Conservation (phyloP, 1,140 invertebrate genomes). For the Aporrectodea caliginosa region DNA sequence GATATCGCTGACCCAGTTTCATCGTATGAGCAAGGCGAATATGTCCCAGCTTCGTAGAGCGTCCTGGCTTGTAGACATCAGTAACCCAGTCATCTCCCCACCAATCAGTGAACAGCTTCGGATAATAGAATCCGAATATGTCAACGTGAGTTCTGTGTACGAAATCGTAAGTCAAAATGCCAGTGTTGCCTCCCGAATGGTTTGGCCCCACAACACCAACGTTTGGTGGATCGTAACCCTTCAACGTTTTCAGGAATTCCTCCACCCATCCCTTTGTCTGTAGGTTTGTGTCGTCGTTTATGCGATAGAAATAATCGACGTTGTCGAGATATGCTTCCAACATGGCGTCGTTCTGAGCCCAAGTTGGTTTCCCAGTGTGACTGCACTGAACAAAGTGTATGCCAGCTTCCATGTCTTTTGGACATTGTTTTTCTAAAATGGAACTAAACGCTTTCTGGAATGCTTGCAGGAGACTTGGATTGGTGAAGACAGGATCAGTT, state of each 20-base stretch:
- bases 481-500: too few species aligned
- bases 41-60: slow-evolving; percentile 6
- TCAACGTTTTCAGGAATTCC: slow-evolving; percentile 13
- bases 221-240: slow-evolving; percentile 12
- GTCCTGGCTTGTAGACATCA: slow-evolving; percentile 15
- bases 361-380: slow-evolving; percentile 16
- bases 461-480: too few species aligned
- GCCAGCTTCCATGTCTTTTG: background rate
- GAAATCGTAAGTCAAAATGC: too few species aligned
- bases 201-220: slow-evolving; percentile 19
- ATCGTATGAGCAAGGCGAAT: slow-evolving; percentile 16
- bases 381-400: slow-evolving; percentile 25
- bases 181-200: slow-evolving; percentile 5
- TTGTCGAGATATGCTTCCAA: too few species aligned
- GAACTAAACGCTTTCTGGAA: too few species aligned
- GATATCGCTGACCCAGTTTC: slow-evolving; percentile 22
- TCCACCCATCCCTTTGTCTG: slow-evolving; percentile 15
- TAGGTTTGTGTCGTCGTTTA: slow-evolving; percentile 25
- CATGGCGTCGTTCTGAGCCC: slow-evolving; percentile 31
- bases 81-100: slow-evolving; percentile 34
- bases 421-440: slow-evolving; percentile 6
- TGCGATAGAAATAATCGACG: slow-evolving; percentile 18
- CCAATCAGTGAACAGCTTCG: slow-evolving; percentile 32
- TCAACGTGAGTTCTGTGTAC: too few species aligned
- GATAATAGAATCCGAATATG: slow-evolving; percentile 32